Evolutionary conservation across 2,888 invertebrate genomes (phyloP).

Genomic region (Hecatera dysodea): DNA sequence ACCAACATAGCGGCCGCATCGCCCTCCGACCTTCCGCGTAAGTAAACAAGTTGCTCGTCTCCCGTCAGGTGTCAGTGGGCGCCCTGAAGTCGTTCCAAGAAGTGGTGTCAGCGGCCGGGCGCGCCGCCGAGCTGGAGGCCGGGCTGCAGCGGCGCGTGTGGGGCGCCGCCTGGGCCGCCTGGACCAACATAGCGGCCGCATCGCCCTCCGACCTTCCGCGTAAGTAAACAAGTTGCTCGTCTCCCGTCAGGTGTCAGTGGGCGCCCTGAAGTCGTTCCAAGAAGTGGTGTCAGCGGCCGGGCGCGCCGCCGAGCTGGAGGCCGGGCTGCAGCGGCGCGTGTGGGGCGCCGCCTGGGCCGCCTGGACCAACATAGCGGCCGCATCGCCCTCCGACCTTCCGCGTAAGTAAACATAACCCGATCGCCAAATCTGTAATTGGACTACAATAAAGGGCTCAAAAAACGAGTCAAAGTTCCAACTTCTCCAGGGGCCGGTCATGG

Average conservation of each 20-base stretch:
- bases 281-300: conserved; percentile 96
- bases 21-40: too few species aligned
- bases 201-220: conserved; percentile 63
- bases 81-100: conserved; percentile 99
- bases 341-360: conserved; percentile 96
- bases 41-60: too few species aligned
- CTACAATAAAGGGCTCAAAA: too few species aligned
- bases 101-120: conserved; percentile 94
- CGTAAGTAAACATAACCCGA: too few species aligned
- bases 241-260: conserved; percentile 94
- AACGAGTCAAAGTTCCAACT: too few species aligned
- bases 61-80: conserved; percentile 94
- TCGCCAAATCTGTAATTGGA: too few species aligned
- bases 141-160: conserved; percentile 92
- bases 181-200: conserved; percentile 95
- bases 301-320: conserved; percentile 93
- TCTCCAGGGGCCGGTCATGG: too few species aligned
- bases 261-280: conserved; percentile 99
- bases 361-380: conserved; percentile 96
- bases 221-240: conserved; percentile 22
- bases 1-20: too few species aligned
- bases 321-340: conserved; percentile 89
- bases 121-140: conserved; percentile 93
- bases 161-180: conserved; percentile 96
- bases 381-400: conserved; percentile 64